Evolutionary conservation across 2,797 vertebrate genomes (phyloP).

Genomic region (Ctenopoma multispine): DNA sequence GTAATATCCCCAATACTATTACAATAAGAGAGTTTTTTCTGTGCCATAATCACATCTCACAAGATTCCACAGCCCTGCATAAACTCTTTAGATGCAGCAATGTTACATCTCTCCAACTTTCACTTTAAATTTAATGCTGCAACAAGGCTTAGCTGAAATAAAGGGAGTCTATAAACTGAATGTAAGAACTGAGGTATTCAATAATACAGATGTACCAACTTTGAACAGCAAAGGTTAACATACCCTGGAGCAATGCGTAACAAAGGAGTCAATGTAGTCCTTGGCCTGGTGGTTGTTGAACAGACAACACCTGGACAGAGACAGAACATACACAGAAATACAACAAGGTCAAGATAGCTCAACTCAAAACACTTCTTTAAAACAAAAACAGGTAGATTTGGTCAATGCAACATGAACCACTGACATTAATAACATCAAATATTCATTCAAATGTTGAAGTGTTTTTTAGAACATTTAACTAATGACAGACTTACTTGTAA

Average conservation of each 20-base stretch:
- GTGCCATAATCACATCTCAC: not conserved
- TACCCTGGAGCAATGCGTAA: slow-evolving; percentile 97
- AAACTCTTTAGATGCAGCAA: not conserved
- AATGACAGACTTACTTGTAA: slow-evolving; percentile 88
- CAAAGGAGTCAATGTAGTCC: slow-evolving; percentile 99
- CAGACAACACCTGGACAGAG: slow-evolving; percentile 90
- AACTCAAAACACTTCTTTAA: not conserved
- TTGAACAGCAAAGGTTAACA: slow-evolving; percentile 41
- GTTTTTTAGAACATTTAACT: not conserved
- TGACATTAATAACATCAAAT: not conserved
- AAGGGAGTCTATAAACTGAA: not conserved
- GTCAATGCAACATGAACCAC: not conserved
- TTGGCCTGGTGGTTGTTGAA: slow-evolving; percentile 99
- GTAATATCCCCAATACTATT: not conserved
- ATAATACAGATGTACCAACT: not conserved
- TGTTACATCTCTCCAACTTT: not conserved
- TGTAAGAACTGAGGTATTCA: not conserved
- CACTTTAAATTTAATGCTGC: not conserved
- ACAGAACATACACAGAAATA: not conserved
- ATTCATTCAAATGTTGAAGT: slow-evolving; percentile 3
- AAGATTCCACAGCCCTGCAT: too few relatives aligned
- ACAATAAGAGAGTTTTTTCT: not conserved
- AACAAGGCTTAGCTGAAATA: not conserved
- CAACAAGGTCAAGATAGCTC: not conserved
- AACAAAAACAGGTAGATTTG: not conserved